Evolutionary conservation across 1,140 invertebrate genomes (phyloP).

Genomic region (Trypoxylus dichotomus): DNA sequence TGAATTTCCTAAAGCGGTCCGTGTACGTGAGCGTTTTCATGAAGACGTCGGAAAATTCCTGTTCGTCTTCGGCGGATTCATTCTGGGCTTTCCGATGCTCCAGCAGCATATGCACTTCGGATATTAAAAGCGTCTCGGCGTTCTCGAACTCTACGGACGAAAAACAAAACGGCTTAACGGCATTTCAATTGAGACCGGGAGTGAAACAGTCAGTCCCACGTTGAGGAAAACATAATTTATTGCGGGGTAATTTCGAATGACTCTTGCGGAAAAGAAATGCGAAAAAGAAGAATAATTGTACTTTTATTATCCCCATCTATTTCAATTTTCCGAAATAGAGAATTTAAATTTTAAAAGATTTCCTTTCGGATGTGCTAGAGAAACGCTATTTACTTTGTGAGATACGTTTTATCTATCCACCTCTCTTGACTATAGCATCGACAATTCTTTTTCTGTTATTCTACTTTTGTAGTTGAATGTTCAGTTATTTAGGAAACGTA

Average conservation of each 20-base stretch:
- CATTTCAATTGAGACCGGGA: not conserved
- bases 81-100: constrained; percentile 97
- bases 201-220: not conserved
- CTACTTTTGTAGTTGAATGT: too few species aligned
- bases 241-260: not conserved
- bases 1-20: constrained; percentile 94
- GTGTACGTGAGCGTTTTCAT: constrained; percentile 97
- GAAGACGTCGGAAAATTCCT: constrained; percentile 98
- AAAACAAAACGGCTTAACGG: constrained; percentile 5
- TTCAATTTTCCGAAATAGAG: not conserved
- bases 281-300: not conserved
- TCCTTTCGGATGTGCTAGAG: too few species aligned
- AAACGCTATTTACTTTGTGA: too few species aligned
- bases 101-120: constrained; percentile 97
- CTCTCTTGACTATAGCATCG: too few species aligned
- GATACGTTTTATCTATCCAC: too few species aligned
- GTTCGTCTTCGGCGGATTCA: constrained; percentile 97
- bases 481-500: too few species aligned
- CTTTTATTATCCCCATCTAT: not conserved
- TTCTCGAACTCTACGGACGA: constrained; percentile 91
- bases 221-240: not conserved
- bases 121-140: constrained; percentile 95
- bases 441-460: too few species aligned
- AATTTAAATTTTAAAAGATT: not conserved
- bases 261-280: not conserved